phyloP scores from a whole-genome alignment of 2,113 vertebrate species.

The Fulica atra region DNA sequence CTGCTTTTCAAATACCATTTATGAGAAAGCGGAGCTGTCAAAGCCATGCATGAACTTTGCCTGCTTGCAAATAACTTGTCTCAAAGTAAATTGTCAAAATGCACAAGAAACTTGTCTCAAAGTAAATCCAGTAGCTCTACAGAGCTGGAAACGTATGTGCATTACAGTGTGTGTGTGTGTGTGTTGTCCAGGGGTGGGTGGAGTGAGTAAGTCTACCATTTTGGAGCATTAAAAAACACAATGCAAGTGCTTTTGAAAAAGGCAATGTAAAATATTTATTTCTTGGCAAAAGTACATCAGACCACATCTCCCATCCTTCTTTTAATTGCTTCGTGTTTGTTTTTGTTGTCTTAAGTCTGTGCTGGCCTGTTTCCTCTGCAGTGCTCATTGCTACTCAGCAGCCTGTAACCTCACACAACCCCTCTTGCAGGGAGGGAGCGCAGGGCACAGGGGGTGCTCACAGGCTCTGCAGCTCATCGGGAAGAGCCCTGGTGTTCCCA shows the following conservation, averaged over 20 bases:
- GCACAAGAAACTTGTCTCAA: conserved; percentile 32
- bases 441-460: neutral
- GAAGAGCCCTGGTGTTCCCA: neutral
- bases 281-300: conserved; percentile 11
- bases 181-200: neutral
- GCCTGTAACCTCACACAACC: conserved; percentile 39
- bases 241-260: neutral
- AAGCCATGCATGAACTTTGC: conserved; percentile 56
- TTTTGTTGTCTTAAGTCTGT: conserved; percentile 44
- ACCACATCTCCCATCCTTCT: conserved; percentile 53
- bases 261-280: conserved; percentile 33
- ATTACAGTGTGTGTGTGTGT: neutral
- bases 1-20: conserved; percentile 58
- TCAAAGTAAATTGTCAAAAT: conserved; percentile 42
- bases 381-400: neutral
- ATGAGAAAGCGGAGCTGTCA: conserved; percentile 67
- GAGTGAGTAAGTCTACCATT: neutral
- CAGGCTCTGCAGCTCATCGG: neutral
- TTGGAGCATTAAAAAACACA: neutral
- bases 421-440: neutral
- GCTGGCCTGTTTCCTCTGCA: conserved; percentile 32
- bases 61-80: conserved; percentile 42
- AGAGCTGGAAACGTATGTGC: neutral
- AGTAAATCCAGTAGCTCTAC: conserved; percentile 48
- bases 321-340: conserved; percentile 52